phyloP scores from a whole-genome alignment of 2,888 invertebrate species.

The Masnerella sp. region DNA sequence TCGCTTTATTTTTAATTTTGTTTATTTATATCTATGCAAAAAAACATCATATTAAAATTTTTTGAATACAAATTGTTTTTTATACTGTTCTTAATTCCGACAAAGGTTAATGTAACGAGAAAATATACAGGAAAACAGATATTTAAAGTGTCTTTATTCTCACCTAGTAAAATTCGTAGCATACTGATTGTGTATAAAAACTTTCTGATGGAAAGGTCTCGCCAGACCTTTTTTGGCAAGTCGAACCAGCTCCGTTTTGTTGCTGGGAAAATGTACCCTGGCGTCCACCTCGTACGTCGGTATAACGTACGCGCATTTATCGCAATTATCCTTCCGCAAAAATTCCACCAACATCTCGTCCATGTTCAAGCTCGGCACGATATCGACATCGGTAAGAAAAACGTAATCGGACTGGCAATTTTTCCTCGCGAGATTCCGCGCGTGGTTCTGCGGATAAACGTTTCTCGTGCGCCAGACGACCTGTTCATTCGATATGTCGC shows the following conservation, averaged over 20 bases:
- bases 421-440: constrained; percentile 91
- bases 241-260: constrained; percentile 87
- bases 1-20: too few species aligned
- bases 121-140: background rate
- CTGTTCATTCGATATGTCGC: constrained; percentile 81
- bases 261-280: constrained; percentile 87
- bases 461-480: constrained; percentile 86
- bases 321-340: constrained; percentile 80
- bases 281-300: constrained; percentile 93
- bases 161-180: constrained; percentile 91
- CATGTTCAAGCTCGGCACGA: constrained; percentile 88
- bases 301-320: constrained; percentile 90
- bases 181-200: constrained; percentile 94
- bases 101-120: too few species aligned
- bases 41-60: too few species aligned
- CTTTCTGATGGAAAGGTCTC: constrained; percentile 93
- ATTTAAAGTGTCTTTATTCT: background rate
- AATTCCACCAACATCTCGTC: constrained; percentile 84
- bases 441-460: constrained; percentile 93
- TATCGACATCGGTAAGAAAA: constrained; percentile 92
- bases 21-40: too few species aligned
- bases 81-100: too few species aligned
- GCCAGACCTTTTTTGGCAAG: constrained; percentile 89
- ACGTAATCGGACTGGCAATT: constrained; percentile 90
- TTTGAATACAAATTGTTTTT: too few species aligned